Conservation (phyloP, 2,888 invertebrate species). For the Lasioglossum calceatum region DNA sequence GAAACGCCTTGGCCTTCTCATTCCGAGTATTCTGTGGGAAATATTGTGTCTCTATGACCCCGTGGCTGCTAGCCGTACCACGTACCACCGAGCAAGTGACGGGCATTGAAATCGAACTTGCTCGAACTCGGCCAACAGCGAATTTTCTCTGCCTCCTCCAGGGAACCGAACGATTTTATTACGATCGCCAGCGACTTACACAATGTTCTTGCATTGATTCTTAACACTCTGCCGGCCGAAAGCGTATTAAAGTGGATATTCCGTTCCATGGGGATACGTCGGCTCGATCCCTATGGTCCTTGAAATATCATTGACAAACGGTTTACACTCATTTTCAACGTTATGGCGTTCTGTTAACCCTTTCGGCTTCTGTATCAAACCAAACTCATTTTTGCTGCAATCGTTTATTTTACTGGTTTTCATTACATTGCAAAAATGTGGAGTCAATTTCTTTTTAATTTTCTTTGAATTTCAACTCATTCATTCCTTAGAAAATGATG, state of each 20-base stretch:
- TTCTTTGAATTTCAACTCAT: no score
- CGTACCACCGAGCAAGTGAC: conserved; percentile 4
- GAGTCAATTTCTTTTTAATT: no score
- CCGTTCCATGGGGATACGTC: background rate
- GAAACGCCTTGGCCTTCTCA: conserved; percentile 70
- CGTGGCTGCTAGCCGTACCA: background rate
- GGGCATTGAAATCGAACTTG: conserved; percentile 52
- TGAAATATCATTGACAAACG: background rate
- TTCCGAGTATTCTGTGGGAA: conserved; percentile 67
- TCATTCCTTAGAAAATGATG: background rate
- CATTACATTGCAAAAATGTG: no score
- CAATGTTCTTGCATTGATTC: background rate
- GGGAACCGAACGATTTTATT: conserved; percentile 15
- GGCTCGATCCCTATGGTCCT: background rate
- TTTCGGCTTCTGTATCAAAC: no score
- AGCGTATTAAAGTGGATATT: background rate
- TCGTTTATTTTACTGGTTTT: no score
- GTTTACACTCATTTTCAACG: no score
- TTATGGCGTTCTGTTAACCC: no score
- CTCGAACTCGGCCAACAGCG: conserved; percentile 31
- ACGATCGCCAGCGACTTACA: conserved; percentile 19
- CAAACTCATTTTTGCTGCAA: no score
- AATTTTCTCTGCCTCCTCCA: conserved; percentile 22
- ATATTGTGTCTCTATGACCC: conserved; percentile 47
- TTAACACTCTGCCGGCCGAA: background rate